These are phyloP conservation scores for Perca schrenkii DNA, from an alignment of 2,113 vertebrate genomes.

Conservation along the genomic window DNA sequence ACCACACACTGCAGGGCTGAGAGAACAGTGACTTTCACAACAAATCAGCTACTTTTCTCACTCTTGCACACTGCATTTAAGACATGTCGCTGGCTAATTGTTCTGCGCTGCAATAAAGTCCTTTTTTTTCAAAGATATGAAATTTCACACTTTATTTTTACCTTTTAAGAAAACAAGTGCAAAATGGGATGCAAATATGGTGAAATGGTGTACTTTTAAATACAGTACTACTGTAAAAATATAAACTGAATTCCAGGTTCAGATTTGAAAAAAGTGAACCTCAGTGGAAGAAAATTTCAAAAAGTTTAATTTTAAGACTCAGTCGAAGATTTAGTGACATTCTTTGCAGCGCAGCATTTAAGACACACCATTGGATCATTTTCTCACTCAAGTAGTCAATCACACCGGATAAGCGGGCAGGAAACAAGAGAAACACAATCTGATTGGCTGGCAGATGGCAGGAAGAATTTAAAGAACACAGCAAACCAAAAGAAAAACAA, in stretches of 20 bases:
- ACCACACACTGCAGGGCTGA: slow-evolving; percentile 63
- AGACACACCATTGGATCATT: slow-evolving; percentile 52
- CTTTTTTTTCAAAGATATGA: background rate
- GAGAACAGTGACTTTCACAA: slow-evolving; percentile 28
- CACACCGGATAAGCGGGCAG: slow-evolving; percentile 16
- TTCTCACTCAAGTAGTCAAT: slow-evolving; percentile 19
- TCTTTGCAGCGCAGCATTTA: slow-evolving; percentile 65
- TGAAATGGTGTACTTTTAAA: background rate
- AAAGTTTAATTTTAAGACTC: slow-evolving; percentile 9
- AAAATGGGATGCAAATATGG: background rate
- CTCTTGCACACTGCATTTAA: slow-evolving; percentile 46
- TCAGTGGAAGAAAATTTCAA: background rate
- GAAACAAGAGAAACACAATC: slow-evolving; percentile 38
- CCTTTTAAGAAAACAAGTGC: slow-evolving; percentile 6
- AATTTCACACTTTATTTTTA: slow-evolving; percentile 4
- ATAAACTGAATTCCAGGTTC: background rate
- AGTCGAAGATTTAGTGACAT: background rate
- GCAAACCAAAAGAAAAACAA: slow-evolving; percentile 48
- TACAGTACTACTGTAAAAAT: background rate
- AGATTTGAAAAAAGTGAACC: background rate
- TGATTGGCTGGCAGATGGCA: slow-evolving; percentile 64
- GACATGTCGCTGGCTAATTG: slow-evolving; percentile 45
- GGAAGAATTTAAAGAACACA: slow-evolving; percentile 49
- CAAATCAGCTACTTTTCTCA: slow-evolving; percentile 21
- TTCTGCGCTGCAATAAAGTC: slow-evolving; percentile 43